phyloP scores from a whole-genome alignment of 2,888 invertebrate species.

The Chymomyza fuscimana region DNA sequence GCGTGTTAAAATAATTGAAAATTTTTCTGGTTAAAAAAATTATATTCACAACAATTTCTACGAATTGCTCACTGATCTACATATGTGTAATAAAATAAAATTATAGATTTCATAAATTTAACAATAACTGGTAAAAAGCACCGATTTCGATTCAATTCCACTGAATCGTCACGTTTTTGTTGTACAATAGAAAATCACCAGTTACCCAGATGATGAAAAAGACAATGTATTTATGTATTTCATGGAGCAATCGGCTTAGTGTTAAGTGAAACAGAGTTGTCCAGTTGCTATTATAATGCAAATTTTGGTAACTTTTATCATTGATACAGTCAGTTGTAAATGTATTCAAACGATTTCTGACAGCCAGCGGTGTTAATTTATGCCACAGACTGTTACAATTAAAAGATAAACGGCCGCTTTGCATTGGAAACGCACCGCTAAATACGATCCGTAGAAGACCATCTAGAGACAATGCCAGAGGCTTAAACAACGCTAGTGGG shows the following conservation, averaged over 20 bases:
- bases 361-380: conserved; percentile 50
- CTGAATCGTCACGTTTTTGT: not conserved
- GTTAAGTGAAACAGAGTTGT: not conserved
- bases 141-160: not conserved
- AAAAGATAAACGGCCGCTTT: conserved; percentile 71
- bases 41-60: not conserved
- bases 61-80: conserved; percentile 15
- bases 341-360: conserved; percentile 58
- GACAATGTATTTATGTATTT: conserved; percentile 17
- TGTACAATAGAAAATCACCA: not conserved
- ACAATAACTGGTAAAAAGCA: not conserved
- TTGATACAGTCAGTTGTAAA: conserved; percentile 45
- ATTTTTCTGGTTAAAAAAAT: not conserved
- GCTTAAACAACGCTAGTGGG: not conserved
- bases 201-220: conserved; percentile 1
- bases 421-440: conserved; percentile 69
- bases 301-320: conserved; percentile 47
- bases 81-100: not conserved
- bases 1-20: not conserved
- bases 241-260: conserved; percentile 6
- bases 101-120: not conserved
- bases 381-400: conserved; percentile 67
- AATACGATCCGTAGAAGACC: conserved; percentile 30
- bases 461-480: conserved; percentile 26
- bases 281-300: conserved; percentile 61